Base-by-base conservation (phyloP, 64 coral and sea anemone species). In the Anthopleura sola region DNA sequence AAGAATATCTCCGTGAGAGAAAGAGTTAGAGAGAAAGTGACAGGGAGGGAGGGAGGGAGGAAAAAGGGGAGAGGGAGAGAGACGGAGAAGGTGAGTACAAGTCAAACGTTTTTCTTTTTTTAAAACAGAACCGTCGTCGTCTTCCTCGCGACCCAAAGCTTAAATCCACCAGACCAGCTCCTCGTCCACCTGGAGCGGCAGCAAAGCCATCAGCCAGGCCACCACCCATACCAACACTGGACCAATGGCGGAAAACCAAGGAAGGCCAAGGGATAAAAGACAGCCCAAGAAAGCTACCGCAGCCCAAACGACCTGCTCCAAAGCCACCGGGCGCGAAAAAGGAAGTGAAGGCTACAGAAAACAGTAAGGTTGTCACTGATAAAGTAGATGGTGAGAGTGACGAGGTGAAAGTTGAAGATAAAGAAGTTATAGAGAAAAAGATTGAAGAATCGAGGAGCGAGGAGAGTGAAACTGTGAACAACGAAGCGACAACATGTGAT, bases 181-280 rank as follows among this genome's bases (percentile, higher is more conserved):
- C 76, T 1, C 36, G 76, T 38, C 76, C 76, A 10, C 76, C 76
- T 28, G 37, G 76, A 21, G 24, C 20, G 5, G 18, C 24, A 48
- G 16, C 76, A 2, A 38, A 79, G 47, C 44, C 76, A 48, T 21
- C 76, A 1, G 12, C 23, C 38, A 44, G 9, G 31, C 83, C 83
- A 34, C 71, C 83, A 47, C 69, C 83, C 50, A 91, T 91, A 19
- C 89, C 89, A 33, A 50, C 55, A 51, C 85, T 91, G 21, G 84
- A 86, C 37, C 84, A 91, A 40, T 91, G 89, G 89, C 86, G 49
- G 15, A 83, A 83, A 21, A 21, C 5, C 0, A 83, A 60, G 10
- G 46, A 40, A 29, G 4, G 51, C 4, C 37, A 79, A 26, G 20
- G 37, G 7, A 71, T 34, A 14, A 71, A 71, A 71, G 66, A 71